phyloP scores from a whole-genome alignment of 2,888 invertebrate species.

The Corbicula japonica region DNA sequence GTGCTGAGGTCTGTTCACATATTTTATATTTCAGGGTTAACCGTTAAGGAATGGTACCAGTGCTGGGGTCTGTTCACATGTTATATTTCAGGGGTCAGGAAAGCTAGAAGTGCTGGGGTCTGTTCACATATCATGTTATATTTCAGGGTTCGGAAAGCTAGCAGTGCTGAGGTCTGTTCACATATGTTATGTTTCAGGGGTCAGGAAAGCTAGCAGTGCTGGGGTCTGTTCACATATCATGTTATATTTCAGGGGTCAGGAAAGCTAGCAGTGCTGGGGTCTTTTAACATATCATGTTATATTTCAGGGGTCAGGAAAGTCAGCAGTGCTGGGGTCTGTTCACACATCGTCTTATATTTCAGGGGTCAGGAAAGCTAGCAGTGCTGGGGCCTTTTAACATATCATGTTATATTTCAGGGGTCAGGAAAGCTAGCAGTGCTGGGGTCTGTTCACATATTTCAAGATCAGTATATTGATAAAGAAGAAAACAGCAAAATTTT shows the following conservation, averaged over 20 bases:
- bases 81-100: conserved; percentile 86
- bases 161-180: conserved; percentile 96
- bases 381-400: neutral
- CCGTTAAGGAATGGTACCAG: conserved; percentile 37
- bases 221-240: too few species aligned
- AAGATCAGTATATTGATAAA: conserved; percentile 96
- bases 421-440: conserved; percentile 93
- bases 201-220: too few species aligned
- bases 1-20: conserved; percentile 97
- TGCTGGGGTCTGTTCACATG: neutral
- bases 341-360: too few species aligned
- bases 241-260: too few species aligned
- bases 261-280: too few species aligned
- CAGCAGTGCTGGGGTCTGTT: conserved; percentile 96
- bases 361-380: too few species aligned
- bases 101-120: conserved; percentile 96
- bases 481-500: conserved; percentile 96
- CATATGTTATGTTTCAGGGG: conserved; percentile 96
- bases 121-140: conserved; percentile 91
- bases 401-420: conserved; percentile 52
- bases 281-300: too few species aligned
- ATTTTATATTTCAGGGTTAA: conserved; percentile 91
- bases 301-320: conserved; percentile 88
- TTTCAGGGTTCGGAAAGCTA: conserved; percentile 89
- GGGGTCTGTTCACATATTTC: conserved; percentile 96